Base-by-base conservation (phyloP, 35 echinoderm and acorn worm species). In the Diadema setosum region DNA sequence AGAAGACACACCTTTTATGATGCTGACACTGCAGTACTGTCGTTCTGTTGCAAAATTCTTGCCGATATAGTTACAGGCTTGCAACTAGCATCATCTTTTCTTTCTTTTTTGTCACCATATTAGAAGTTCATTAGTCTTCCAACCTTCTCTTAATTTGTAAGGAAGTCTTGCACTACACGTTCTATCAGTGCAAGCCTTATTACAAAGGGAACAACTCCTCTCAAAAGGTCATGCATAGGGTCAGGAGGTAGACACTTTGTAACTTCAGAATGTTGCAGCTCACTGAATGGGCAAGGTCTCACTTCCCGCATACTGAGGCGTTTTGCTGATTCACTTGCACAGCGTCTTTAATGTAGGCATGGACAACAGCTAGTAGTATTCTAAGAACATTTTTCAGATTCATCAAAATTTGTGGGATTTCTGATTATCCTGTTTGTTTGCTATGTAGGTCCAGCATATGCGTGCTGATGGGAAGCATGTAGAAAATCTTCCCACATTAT, bases 361-460 rank as follows among this genome's bases (percentile, higher is more conserved):
- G 56, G 14, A 36, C 44, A 63, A 17, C 17, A 35, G 1, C n/a
- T n/a, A n/a, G n/a, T n/a, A n/a, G 32, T n/a, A 58, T 65, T 65
- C 83, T 85, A 59, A 15, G 48, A 3, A 85, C 46, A 41, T 41
- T 60, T 39, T 64, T 6, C n/a, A 40, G 29, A 16, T 39, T 60
- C 83, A 64, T 18, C 17, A 16, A 30, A n/a, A 39, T 18, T 67
- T 40, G 42, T 34, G 4, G 39, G 50, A 17, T 29, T 52, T 20
- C n/a, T n/a, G n/a, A n/a, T n/a, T n/a, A n/a, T 58, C 44, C 20
- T 45, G 59, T 84, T 44, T 84, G 24, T 35, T 57, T 11, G 48
- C 48, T 52, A 84, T 84, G 59, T 52, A 84, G 37, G 40, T 40
- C 25, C 82, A 26, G 46, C 82, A 84, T 16, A 84, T 50, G 17